A percentile compares a stretch with the other conserved stretches of the same genome.
phyloP scores from a whole-genome alignment of 37 sponge, comb jelly and placozoan genomes.

The Chondrosia reniformis region DNA sequence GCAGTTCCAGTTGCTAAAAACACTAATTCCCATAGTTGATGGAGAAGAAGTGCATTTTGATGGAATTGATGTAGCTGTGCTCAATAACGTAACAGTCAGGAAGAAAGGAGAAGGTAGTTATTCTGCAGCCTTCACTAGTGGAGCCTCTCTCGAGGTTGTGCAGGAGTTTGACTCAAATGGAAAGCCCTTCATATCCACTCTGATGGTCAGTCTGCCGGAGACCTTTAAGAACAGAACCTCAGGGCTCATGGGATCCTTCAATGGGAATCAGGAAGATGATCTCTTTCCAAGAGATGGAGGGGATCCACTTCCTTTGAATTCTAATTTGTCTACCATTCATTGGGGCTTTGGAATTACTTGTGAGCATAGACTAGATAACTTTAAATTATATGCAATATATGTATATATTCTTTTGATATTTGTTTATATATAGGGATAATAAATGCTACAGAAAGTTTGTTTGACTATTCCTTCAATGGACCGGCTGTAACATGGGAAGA shows the following conservation, averaged over 20 bases:
- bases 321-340: conserved; percentile 27
- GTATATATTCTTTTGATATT: not conserved
- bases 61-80: not conserved
- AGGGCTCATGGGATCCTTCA: conserved; percentile 43
- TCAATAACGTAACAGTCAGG: conserved; percentile 18
- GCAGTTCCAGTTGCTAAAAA: conserved; percentile 26
- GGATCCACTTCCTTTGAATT: conserved; percentile 16
- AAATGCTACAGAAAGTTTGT: conserved; percentile 33
- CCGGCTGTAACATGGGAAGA: conserved; percentile 41
- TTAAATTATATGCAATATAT: no score
- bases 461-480: conserved; percentile 32
- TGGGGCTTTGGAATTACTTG: conserved; percentile 38
- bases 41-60: conserved; percentile 20
- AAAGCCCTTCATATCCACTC: conserved; percentile 25
- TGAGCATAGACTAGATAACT: no score
- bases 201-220: conserved; percentile 20
- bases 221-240: not conserved
- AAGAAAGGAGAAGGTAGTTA: conserved; percentile 12
- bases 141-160: conserved; percentile 12
- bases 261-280: conserved; percentile 35
- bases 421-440: conserved; percentile 74
- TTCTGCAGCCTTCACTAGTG: conserved; percentile 11
- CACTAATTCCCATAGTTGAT: conserved; percentile 10
- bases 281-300: conserved; percentile 14
- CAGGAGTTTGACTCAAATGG: no score